A percentile compares a stretch with the other conserved stretches of the same genome.
These are phyloP conservation scores for Tylochromis polylepis DNA, from an alignment of 2,113 vertebrate species.

Conservation along the genomic window DNA sequence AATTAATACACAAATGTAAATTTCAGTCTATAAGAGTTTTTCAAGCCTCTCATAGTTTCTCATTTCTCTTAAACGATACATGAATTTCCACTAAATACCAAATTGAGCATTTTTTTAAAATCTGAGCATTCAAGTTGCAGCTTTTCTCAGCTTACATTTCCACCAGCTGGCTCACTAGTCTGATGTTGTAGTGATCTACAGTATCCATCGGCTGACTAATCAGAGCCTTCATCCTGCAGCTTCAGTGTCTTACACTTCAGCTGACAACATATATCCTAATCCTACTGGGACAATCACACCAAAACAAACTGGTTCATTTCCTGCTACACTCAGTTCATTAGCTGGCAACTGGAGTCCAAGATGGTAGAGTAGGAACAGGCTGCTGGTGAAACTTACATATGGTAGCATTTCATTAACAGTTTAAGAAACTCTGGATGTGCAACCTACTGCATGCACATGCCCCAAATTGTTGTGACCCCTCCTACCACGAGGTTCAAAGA, in stretches of 20 bases:
- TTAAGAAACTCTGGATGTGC: neutral
- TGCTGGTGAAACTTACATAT: neutral
- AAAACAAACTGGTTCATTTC: neutral
- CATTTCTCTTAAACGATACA: neutral
- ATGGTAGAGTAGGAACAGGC: neutral
- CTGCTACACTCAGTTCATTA: neutral
- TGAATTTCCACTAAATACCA: too few relatives aligned
- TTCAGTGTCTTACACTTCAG: neutral
- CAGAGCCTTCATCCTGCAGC: neutral
- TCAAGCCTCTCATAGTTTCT: neutral
- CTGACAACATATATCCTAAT: neutral
- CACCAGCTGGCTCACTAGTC: neutral
- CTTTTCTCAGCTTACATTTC: neutral
- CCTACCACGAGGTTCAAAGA: neutral
- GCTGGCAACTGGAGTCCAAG: neutral
- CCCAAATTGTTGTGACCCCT: neutral
- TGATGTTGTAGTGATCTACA: neutral
- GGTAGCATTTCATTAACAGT: neutral
- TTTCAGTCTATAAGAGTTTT: too few relatives aligned
- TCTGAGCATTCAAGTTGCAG: too few relatives aligned
- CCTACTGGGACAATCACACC: neutral
- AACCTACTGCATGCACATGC: neutral
- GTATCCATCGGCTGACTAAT: neutral
- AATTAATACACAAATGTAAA: too few relatives aligned
- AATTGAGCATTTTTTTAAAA: too few relatives aligned